Base-by-base conservation (phyloP, 2,113 vertebrate species). In the Eretmochelys imbricata region DNA sequence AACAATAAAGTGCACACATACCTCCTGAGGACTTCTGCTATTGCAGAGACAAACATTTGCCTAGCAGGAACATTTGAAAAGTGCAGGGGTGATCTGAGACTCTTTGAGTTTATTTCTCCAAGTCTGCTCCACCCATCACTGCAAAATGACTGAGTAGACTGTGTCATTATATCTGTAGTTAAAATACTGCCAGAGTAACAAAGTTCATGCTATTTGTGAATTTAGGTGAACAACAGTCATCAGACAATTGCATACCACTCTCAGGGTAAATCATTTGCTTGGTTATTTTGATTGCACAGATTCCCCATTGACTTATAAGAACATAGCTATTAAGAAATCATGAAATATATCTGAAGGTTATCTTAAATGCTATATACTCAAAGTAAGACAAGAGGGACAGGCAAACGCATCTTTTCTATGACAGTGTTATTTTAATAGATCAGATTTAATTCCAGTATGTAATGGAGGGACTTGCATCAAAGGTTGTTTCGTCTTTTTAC, bases 381-480 rank as follows among this genome's bases (percentile, higher is more conserved):
- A 42, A 42, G 19, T 22, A 5, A 42, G 38, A 75, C 12, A 75
- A 42, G 12, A 75, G 38, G 10, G 19, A 42, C 69, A 75, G 69
- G 42, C 19, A 75, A 75, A 86, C 94, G 82, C 24, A 90, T 17
- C 54, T 89, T 92, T 83, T 80, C 89, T 91, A 84, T 93, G 93
- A 54, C 49, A 85, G 84, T 48, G 7, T 91, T 87, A 91, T 91
- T 96, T 87, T 42, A 83, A 94, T 95, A 96, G 84, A 82, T 91
- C 86, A 96, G 82, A 87, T 38, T 19, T 79, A 95, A 94, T 49
- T 94, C 82, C 84, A 59, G 81, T 80, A 8, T 29, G 53, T n/a
- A 93, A n/a, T 17, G 10, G 10, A 91, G 22, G 17, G 83, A 89
- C 20, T 42, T 78, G 5, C 31, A 88, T 31, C 3, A 96, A 85